A percentile compares a stretch with the other conserved stretches of the same genome.
Evolutionary conservation across 1,140 invertebrate genomes (phyloP).

Genomic region (Linepithema humile): DNA sequence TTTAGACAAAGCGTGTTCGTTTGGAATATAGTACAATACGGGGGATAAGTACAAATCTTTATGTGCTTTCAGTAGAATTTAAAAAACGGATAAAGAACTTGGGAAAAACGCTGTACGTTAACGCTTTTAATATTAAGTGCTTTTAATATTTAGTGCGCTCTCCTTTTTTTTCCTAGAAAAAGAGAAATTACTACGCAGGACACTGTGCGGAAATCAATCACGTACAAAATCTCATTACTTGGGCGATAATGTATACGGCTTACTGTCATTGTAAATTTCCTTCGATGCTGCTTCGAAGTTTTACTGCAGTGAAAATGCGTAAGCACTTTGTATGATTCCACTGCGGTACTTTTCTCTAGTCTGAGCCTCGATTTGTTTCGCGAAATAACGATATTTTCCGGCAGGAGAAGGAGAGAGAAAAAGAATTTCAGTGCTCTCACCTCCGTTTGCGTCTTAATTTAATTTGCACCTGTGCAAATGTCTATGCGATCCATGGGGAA

Average conservation of each 20-base stretch:
- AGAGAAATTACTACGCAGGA: not conserved
- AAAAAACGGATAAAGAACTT: not conserved
- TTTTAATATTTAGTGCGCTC: not conserved
- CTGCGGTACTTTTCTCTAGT: constrained; percentile 14
- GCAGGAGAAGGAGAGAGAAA: not conserved
- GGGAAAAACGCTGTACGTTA: not conserved
- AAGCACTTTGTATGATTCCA: not conserved
- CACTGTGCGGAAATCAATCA: not conserved
- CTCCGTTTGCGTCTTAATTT: constrained; percentile 55
- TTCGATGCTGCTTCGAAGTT: not conserved
- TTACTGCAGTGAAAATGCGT: not conserved
- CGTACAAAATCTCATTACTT: not conserved
- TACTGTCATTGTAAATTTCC: not conserved
- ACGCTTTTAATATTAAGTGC: not conserved
- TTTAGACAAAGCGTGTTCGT: not conserved
- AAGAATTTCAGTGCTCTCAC: constrained; percentile 6
- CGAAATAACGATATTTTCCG: constrained; percentile 6
- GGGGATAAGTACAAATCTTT: not conserved
- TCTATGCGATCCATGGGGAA: constrained; percentile 54
- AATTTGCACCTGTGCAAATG: constrained; percentile 58
- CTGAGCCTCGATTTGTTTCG: not conserved
- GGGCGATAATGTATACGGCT: not conserved
- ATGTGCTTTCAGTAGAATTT: not conserved
- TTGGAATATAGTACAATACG: not conserved
- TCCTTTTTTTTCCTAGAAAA: not conserved